Percentiles rank a stretch among this genome's conserved stretches.
phyloP scores from a whole-genome alignment of 2,797 vertebrate genomes.

The Emydoidea blandingii region DNA sequence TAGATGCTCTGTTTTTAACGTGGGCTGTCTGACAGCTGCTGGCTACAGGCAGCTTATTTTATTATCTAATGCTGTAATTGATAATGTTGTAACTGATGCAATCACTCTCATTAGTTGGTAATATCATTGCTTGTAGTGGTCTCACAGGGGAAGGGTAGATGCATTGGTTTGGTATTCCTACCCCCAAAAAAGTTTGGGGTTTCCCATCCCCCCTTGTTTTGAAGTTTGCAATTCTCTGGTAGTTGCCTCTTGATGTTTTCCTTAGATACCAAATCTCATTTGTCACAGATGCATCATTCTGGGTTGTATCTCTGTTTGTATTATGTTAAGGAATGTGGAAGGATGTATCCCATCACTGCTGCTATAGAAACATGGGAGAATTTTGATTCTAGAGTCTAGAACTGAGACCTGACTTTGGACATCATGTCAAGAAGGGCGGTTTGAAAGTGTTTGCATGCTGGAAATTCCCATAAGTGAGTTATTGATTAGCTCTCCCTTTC shows the following conservation, averaged over 20 bases:
- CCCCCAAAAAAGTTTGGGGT: neutral
- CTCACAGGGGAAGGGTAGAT: no score
- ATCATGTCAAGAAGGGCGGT: neutral
- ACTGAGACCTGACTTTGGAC: neutral
- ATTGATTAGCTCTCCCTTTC: neutral
- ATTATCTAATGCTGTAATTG: neutral
- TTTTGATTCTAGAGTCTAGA: neutral
- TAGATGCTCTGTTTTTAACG: neutral
- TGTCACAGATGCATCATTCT: neutral
- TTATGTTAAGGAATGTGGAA: neutral
- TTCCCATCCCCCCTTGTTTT: neutral
- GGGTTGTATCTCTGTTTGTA: neutral
- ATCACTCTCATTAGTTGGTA: neutral
- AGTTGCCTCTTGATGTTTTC: neutral
- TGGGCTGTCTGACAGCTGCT: neutral
- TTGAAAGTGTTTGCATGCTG: neutral
- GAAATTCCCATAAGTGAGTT: neutral
- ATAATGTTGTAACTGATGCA: neutral
- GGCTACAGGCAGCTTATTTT: neutral
- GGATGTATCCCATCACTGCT: neutral
- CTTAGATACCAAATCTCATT: no score
- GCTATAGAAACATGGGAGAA: no score
- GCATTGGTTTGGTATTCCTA: neutral
- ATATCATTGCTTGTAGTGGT: neutral
- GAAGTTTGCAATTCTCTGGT: neutral